phyloP scores from a whole-genome alignment of 1,140 invertebrate species.

The Andricus grossulariae region DNA sequence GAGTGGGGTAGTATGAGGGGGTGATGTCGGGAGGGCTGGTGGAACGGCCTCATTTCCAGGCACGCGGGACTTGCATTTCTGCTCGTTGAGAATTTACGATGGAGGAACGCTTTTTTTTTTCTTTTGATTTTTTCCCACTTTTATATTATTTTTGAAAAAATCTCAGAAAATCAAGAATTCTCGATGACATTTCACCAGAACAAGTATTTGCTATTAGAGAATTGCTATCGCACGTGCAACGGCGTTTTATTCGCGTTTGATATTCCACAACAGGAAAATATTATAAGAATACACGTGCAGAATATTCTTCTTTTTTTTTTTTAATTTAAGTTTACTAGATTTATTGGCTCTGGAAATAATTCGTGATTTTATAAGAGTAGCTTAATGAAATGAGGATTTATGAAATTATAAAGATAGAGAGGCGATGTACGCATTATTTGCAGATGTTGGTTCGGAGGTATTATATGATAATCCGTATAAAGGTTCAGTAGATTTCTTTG shows the following conservation, averaged over 20 bases:
- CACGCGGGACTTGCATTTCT: slow-evolving; percentile 20
- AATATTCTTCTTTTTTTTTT: no score
- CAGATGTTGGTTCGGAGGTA: no score
- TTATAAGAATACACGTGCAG: background rate
- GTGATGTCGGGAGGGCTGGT: slow-evolving; percentile 19
- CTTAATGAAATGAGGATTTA: no score
- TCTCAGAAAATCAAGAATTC: slow-evolving; percentile 2
- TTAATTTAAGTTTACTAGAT: no score
- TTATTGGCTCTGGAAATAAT: no score
- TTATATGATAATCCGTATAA: no score
- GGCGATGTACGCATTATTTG: no score
- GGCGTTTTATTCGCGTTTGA: background rate
- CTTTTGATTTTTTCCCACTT: background rate
- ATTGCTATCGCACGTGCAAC: background rate
- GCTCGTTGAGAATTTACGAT: slow-evolving; percentile 18
- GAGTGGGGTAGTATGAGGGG: background rate
- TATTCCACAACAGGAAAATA: background rate
- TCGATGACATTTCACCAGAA: background rate
- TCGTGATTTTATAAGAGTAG: no score
- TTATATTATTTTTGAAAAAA: slow-evolving; percentile 2
- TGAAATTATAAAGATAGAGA: no score
- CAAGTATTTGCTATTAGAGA: slow-evolving; percentile 16
- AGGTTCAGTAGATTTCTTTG: no score
- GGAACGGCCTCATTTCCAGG: slow-evolving; percentile 23
- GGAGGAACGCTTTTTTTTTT: slow-evolving; percentile 4